Evolutionary conservation across 2,797 vertebrate species (phyloP).

Genomic region (Darevskia mixta): DNA sequence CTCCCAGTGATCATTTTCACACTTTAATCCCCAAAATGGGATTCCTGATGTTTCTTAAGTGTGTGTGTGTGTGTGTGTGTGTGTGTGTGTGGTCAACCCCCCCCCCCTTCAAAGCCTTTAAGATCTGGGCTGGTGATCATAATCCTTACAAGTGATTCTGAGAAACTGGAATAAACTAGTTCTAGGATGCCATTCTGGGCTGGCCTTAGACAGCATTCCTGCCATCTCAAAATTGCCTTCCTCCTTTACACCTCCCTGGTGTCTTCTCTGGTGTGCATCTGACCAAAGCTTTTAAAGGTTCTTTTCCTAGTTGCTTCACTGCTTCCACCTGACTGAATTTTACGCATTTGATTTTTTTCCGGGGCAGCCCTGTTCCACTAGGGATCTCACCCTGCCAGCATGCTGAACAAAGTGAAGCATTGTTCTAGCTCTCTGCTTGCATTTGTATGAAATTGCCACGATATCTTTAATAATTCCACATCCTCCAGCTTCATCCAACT

Average conservation of each 20-base stretch:
- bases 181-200: background rate
- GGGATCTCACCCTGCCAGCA: constrained; percentile 11
- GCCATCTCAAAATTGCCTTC: background rate
- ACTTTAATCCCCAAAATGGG: background rate
- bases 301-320: background rate
- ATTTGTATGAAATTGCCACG: background rate
- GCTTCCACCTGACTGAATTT: constrained; percentile 8
- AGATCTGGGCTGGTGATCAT: background rate
- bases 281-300: constrained; percentile 23
- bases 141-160: background rate
- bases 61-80: background rate
- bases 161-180: background rate
- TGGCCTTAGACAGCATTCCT: background rate
- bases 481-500: background rate
- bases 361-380: constrained; percentile 12
- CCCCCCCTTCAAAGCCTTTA: background rate
- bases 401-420: background rate
- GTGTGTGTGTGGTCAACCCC: background rate
- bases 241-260: background rate
- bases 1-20: background rate
- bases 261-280: background rate
- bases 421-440: background rate
- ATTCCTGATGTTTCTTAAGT: background rate
- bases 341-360: constrained; percentile 25
- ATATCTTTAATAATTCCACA: constrained; percentile 1